Conservation (phyloP, 2,888 invertebrate species). For the Drosophila robusta region DNA sequence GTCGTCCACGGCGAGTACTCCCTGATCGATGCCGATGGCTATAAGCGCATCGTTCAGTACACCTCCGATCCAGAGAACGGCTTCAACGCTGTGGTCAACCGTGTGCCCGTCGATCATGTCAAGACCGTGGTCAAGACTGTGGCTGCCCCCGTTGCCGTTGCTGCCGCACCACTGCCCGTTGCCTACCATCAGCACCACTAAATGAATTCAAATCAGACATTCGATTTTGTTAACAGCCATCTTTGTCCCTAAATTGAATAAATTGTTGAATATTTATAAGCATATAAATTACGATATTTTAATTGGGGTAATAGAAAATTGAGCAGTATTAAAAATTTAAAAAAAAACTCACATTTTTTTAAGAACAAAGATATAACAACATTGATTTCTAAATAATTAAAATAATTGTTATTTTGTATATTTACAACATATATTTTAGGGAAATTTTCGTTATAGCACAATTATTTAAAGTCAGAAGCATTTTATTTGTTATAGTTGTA, state of each 20-base stretch:
- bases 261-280: conserved; percentile 78
- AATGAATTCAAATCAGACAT: conserved; percentile 11
- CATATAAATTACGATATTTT: conserved; percentile 3
- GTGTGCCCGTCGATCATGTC: conserved; percentile 75
- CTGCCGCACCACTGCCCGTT: conserved; percentile 38
- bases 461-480: no score
- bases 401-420: no score
- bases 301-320: neutral
- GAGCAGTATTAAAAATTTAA: no score
- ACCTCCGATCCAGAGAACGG: conserved; percentile 83
- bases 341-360: no score
- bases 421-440: no score
- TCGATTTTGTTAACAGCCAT: conserved; percentile 28
- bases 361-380: no score
- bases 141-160: conserved; percentile 53
- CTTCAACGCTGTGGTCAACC: conserved; percentile 83
- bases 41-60: conserved; percentile 82
- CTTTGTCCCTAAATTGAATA: conserved; percentile 48
- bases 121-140: conserved; percentile 68
- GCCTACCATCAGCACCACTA: conserved; percentile 63
- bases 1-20: conserved; percentile 84
- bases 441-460: no score
- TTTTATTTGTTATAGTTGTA: no score
- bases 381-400: no score
- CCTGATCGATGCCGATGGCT: conserved; percentile 83